Conservation (phyloP, 1,140 invertebrate species). For the Trichomalopsis sarcophagae region DNA sequence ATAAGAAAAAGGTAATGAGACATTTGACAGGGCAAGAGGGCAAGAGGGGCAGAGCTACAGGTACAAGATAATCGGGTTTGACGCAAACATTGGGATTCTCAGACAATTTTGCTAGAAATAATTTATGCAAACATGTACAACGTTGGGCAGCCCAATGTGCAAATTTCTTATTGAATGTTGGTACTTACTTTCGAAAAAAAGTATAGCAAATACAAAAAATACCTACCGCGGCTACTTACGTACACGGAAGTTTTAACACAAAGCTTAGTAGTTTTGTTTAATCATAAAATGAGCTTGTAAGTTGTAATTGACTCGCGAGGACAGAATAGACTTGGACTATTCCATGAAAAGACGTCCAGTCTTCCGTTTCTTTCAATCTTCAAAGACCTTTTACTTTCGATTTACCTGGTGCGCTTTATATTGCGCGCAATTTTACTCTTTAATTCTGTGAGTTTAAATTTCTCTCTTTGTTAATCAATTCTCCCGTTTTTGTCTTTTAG, state of each 20-base stretch:
- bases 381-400: slow-evolving; percentile 72
- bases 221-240: slow-evolving; percentile 81
- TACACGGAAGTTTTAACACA: slow-evolving; percentile 76
- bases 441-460: slow-evolving; percentile 31
- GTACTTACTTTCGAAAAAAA: slow-evolving; percentile 63
- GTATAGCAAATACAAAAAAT: slow-evolving; percentile 77
- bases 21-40: no score
- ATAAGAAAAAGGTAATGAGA: no score
- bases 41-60: no score
- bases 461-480: background rate
- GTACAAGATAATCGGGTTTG: no score
- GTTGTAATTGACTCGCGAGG: slow-evolving; percentile 66
- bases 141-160: slow-evolving; percentile 22
- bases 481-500: background rate
- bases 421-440: slow-evolving; percentile 70
- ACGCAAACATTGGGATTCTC: background rate
- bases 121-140: slow-evolving; percentile 7
- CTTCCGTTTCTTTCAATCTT: slow-evolving; percentile 73
- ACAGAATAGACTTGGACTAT: slow-evolving; percentile 71
- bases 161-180: slow-evolving; percentile 57
- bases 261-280: slow-evolving; percentile 73
- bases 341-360: slow-evolving; percentile 72
- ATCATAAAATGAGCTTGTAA: slow-evolving; percentile 73
- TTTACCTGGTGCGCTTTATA: slow-evolving; percentile 82
- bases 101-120: background rate